Evolutionary conservation across 1,140 invertebrate genomes (phyloP), one percentile per base, ranked within the genome.

Genomic region (Drosophila burlai): DNA sequence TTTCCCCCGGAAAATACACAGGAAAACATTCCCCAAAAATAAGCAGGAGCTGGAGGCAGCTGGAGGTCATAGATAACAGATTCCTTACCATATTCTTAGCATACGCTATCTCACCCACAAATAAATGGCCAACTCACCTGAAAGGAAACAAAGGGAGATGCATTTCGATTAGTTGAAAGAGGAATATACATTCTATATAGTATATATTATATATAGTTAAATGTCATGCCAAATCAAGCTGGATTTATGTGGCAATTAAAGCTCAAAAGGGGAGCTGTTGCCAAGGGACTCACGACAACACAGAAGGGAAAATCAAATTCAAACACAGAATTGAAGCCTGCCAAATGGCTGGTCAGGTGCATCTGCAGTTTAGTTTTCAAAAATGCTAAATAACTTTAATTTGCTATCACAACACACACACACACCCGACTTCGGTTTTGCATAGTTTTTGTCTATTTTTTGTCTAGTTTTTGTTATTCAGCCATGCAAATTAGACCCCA

Each of bases 21-120:
- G 49, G n/a, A 52, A 71, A 38, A 18, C 34, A 59, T 34, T 52
- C 50, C 21, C 43, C 29, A 24, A 29, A 60, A 60, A 26, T 16
- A 36, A 36, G 60, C 31, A 38, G 52, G 34, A 15, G 10, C 43
- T 18, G 43, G n/a, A 11, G 10, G 43, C 38, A 16, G n/a, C 11
- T 24, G 26, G 26, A 26, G 36, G 54, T 24, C 38, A 36, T 45
- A 66, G 59, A 67, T 67, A 67, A 64, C 64, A 64, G 59, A 68
- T 67, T 68, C 15, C 63, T 71, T 71, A 71, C 67, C 67, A 68
- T 69, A 45, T 66, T 40, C 63, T 66, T 66, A 66, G 58, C 63
- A 63, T 45, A 45, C 13, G 34, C 38, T 36, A 42, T 34, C 31
- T 62, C 21, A 42, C 21, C 40, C 26, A 45, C 29, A 63, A 38